Evolutionary conservation across 1,140 invertebrate species (phyloP), one percentile per base, ranked within the genome.

Genomic region (Caenorhabditis briggsae): DNA sequence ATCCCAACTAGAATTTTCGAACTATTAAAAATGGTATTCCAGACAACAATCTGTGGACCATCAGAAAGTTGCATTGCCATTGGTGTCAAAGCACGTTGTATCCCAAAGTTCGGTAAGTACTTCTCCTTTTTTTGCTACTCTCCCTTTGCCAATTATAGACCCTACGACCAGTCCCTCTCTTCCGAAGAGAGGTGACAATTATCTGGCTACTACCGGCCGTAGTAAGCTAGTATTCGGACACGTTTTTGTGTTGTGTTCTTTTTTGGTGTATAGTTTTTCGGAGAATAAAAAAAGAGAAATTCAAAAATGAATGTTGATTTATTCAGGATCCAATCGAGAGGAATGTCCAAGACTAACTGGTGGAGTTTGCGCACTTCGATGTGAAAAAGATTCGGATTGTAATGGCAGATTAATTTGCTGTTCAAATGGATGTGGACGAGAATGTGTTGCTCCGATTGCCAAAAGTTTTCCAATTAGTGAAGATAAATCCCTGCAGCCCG

Each of bases 371-470:
- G 64, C 84, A 16, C 50, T 87, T n/a, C 84, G 86, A 58, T 90
- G 89, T 82, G 82, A 85, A 25, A 48, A 56, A 48, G 89, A 90
- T 83, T 59, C 85, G 9, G 89, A 90, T 82, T 90, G 89, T 33
- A 64, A 25, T 74, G 85, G 85, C 33, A 61, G 89, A 14, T 78
- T 88, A 58, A 90, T 88, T 43, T 90, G 90, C 86, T 90, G 90
- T 65, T 83, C 70, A 16, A 90, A 90, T 83, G 90, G 90, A 58
- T 90, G 90, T 86, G 90, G 90, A 23, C 20, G 58, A 33, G 90
- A 90, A 83, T 90, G 90, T 86, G 89, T 91, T n/a, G 58, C 65
- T 33, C 87, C 88, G 16, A 86, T 90, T 5, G 58, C 82, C 46
- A 74, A 74, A 11, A 84, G 86, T 48, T 85, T 88, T 56, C 87